Evolutionary conservation across 2,797 vertebrate species (phyloP).

Genomic region (Myripristis murdjan): DNA sequence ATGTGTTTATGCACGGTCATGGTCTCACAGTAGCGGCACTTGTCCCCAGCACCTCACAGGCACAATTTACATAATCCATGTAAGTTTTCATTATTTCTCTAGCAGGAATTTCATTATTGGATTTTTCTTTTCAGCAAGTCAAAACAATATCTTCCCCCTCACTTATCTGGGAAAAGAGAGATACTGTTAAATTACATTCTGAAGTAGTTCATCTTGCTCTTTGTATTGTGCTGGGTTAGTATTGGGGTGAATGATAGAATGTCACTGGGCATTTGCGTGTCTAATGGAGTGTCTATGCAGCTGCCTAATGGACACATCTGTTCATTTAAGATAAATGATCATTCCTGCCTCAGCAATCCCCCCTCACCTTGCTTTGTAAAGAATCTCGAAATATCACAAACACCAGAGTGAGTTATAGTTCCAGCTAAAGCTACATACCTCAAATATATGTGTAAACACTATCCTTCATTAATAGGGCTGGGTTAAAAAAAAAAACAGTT

Average conservation of each 20-base stretch:
- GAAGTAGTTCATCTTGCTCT: slow-evolving; percentile 20
- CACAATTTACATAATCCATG: slow-evolving; percentile 51
- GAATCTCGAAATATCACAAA: neutral
- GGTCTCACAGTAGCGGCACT: slow-evolving; percentile 19
- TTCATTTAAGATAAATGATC: slow-evolving; percentile 1
- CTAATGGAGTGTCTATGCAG: neutral
- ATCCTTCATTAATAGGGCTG: too few species aligned
- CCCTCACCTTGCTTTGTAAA: neutral
- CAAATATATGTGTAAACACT: slow-evolving; percentile 62
- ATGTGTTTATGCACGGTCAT: neutral
- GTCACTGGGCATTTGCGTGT: neutral
- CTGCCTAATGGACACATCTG: slow-evolving; percentile 4
- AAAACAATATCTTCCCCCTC: slow-evolving; percentile 26
- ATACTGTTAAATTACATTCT: slow-evolving; percentile 23
- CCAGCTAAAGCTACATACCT: slow-evolving; percentile 75
- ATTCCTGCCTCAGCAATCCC: neutral
- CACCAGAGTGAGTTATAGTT: neutral
- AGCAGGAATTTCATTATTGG: slow-evolving; percentile 10
- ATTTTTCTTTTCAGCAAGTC: slow-evolving; percentile 14
- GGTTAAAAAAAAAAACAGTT: too few species aligned
- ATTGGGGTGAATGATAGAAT: too few species aligned
- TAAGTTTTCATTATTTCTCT: slow-evolving; percentile 32
- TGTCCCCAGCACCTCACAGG: slow-evolving; percentile 18
- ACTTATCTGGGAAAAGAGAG: slow-evolving; percentile 15
- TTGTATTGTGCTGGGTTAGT: neutral